Base-by-base conservation (phyloP, 2,113 vertebrate species). In the Pogona vitticeps region DNA sequence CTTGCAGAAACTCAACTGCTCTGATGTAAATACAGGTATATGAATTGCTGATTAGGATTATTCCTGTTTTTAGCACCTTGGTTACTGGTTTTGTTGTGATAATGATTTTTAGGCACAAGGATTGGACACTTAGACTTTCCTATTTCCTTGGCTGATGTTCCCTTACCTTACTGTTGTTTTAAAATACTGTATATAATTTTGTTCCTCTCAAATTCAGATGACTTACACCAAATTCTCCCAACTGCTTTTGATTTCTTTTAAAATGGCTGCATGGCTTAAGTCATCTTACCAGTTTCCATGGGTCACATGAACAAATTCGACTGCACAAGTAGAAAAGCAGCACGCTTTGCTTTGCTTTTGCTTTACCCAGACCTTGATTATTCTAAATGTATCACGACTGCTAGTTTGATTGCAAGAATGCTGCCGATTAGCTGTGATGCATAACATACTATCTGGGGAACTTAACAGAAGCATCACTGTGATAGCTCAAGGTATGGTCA, bases 341-440 rank as follows among this genome's bases (percentile, higher is more conserved):
- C n/a, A n/a, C n/a, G n/a, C n/a, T n/a, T n/a, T n/a, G n/a, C n/a
- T n/a, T n/a, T n/a, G n/a, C n/a, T n/a, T n/a, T n/a, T n/a, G n/a
- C 91, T 94, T 88, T 88, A 86, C 20, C 88, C 91, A 89, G 88
- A 71, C 72, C 26, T 93, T 85, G 82, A 81, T 86, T 92, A 88
- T 93, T 90, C 91, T 92, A 46, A 90, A 81, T 90, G 90, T 94
- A 90, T 96, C 95, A 97, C 96, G 96, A 95, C 95, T 90, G 94
- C 89, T 95, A 94, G 94, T 94, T 90, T 83, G 90, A 90, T 73
- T 93, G 88, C 94, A 95, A 96, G 94, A 88, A 95, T 75, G 87
- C 86, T 90, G 78, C 84, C 90, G 90, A 91, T 78, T 89, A 93
- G 90, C 91, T 78, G 36, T 72, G 84, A 88, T n/a, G 90, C 88